A percentile compares a stretch with the other conserved stretches of the same genome.
phyloP scores from a whole-genome alignment of 1,140 invertebrate genomes.

The Euura saliciscinereae region DNA sequence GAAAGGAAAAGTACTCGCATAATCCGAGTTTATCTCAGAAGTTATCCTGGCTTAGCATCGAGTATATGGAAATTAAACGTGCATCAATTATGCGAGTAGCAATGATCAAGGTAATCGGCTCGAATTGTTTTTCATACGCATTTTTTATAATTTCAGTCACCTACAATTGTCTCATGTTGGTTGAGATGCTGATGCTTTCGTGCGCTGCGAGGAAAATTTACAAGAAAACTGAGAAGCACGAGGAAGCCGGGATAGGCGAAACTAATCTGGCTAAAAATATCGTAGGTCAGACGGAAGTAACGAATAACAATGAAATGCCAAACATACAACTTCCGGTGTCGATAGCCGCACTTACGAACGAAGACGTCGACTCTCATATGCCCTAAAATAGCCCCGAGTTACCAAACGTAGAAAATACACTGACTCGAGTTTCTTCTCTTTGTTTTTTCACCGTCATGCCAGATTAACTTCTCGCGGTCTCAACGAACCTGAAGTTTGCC shows the following conservation, averaged over 20 bases:
- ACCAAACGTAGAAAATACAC: too few relatives aligned
- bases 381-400: background rate
- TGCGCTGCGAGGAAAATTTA: conserved; percentile 52
- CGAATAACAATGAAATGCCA: background rate
- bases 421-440: background rate
- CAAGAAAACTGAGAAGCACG: conserved; percentile 9
- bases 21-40: too few relatives aligned
- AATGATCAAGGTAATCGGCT: too few relatives aligned
- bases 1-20: too few relatives aligned
- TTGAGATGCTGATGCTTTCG: conserved; percentile 57
- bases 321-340: background rate
- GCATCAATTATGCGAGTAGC: too few relatives aligned
- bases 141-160: conserved; percentile 50
- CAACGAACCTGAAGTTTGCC: too few relatives aligned
- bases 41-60: too few relatives aligned
- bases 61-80: too few relatives aligned
- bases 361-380: conserved; percentile 1
- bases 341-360: background rate
- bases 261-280: background rate
- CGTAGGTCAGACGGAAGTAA: background rate
- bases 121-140: too few relatives aligned
- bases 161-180: conserved; percentile 54
- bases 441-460: background rate
- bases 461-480: too few relatives aligned
- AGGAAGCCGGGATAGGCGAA: background rate